Base-by-base conservation (phyloP, 2,888 invertebrate species). In the Aleiodes leptofemur region DNA sequence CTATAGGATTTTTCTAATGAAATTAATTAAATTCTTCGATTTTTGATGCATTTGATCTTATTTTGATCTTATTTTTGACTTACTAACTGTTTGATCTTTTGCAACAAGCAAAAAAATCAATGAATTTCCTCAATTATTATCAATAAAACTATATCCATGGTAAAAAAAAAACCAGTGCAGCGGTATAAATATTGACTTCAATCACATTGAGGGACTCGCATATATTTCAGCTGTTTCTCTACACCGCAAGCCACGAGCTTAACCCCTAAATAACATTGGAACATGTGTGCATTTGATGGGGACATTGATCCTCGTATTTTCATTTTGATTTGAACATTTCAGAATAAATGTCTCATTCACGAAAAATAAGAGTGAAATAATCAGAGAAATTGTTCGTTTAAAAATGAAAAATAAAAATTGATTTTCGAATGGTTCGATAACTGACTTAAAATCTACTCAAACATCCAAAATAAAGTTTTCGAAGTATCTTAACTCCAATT, bases 121-220 rank as follows among this genome's bases (percentile, higher is more conserved):
- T 38, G 38, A 9, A 43, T 1, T 43, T 43, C 7, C 7, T 7
- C 8, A 11, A 7, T 43, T 8, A 3, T 43, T 9, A 43, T 43
- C 11, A 11, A 43, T 3, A 8, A 43, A 9, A 11, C 3, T 43
- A 43, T 7, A 9, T 7, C 8, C 13, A 31, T 5, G 59, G 43
- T 4, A 43, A 43, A 43, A 43, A 43, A 43, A 43, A 38, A 43
- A 11, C 69, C 66, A n/a, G 64, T 69, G 53, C 75, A 72, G 79
- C 74, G 79, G 85, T 77, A 81, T 84, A 85, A 86, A 84, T 86
- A 87, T 87, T 84, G 86, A 83, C 86, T 85, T 83, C 84, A 85
- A 86, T 86, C 84, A 82, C 83, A 82, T 79, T 80, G 79, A 78
- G 78, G 78, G 66, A 73, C 81, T 79, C 79, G 76, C 77, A 59